These are phyloP conservation scores for Melanerpes aurifrons DNA, from an alignment of 2,113 vertebrate genomes.

Conservation along the genomic window DNA sequence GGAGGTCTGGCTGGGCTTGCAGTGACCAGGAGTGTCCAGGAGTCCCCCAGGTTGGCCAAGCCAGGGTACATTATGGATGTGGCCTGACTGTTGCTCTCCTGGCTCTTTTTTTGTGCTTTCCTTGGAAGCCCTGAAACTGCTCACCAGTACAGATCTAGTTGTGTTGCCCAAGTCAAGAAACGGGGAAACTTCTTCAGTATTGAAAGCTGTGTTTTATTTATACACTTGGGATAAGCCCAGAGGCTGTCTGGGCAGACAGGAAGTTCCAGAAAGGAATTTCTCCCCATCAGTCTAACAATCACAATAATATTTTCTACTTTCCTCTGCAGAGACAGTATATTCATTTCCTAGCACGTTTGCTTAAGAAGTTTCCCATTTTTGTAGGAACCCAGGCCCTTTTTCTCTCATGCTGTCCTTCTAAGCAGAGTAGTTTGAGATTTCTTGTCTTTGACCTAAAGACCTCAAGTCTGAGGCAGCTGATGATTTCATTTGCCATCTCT, in stretches of 20 bases:
- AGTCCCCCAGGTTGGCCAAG: neutral
- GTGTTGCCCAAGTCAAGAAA: neutral
- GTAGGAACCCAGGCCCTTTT: neutral
- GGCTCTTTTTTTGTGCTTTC: neutral
- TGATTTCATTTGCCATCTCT: neutral
- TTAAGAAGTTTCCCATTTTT: neutral
- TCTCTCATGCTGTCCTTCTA: neutral
- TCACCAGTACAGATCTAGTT: neutral
- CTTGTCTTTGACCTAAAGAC: neutral
- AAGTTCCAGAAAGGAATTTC: conserved; percentile 43
- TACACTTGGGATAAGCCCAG: neutral
- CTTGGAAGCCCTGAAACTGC: neutral
- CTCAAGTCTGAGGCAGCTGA: neutral
- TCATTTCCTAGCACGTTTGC: conserved; percentile 1
- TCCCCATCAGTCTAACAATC: neutral
- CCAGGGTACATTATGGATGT: neutral
- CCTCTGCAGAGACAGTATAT: neutral
- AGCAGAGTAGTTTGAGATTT: neutral
- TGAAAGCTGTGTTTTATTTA: conserved; percentile 23
- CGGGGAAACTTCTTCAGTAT: conserved; percentile 41
- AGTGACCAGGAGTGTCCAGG: neutral
- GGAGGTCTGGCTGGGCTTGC: neutral
- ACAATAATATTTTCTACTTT: neutral
- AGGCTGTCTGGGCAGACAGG: conserved; percentile 8
- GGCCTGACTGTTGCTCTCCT: neutral